Evolutionary conservation across 2,888 invertebrate species (phyloP).

Genomic region (Dexiosoma caninum): DNA sequence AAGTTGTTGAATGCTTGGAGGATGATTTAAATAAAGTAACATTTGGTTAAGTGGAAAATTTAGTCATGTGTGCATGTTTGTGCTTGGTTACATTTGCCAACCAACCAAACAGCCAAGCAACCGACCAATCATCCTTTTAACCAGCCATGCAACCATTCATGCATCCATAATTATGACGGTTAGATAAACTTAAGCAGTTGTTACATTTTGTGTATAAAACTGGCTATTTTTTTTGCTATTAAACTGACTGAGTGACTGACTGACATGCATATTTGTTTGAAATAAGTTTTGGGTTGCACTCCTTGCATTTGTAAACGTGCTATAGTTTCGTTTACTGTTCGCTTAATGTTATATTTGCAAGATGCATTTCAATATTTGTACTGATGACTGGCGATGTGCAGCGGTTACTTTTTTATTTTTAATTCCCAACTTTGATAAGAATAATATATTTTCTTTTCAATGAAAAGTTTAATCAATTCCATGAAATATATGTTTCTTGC

Average conservation of each 20-base stretch:
- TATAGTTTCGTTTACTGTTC: constrained; percentile 44
- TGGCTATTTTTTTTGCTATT: no score
- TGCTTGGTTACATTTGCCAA: neutral
- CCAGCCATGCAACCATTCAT: neutral
- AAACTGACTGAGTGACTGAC: neutral
- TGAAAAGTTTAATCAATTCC: no score
- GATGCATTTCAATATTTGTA: constrained; percentile 42
- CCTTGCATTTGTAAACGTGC: constrained; percentile 6
- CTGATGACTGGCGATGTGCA: neutral
- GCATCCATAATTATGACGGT: constrained; percentile 30
- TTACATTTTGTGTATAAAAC: neutral
- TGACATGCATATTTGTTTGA: neutral
- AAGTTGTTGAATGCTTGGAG: constrained; percentile 2
- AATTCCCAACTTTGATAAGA: no score
- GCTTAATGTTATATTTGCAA: constrained; percentile 24
- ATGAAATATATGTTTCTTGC: no score
- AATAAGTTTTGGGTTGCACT: neutral
- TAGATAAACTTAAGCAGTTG: constrained; percentile 26
- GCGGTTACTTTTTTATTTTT: no score
- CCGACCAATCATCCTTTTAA: neutral
- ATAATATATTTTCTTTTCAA: no score
- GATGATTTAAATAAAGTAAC: neutral
- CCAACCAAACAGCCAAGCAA: neutral
- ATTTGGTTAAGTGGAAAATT: constrained; percentile 4
- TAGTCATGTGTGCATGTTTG: neutral